Conservation (phyloP, 2,797 vertebrate genomes). For the Chloroceryle amazona region DNA sequence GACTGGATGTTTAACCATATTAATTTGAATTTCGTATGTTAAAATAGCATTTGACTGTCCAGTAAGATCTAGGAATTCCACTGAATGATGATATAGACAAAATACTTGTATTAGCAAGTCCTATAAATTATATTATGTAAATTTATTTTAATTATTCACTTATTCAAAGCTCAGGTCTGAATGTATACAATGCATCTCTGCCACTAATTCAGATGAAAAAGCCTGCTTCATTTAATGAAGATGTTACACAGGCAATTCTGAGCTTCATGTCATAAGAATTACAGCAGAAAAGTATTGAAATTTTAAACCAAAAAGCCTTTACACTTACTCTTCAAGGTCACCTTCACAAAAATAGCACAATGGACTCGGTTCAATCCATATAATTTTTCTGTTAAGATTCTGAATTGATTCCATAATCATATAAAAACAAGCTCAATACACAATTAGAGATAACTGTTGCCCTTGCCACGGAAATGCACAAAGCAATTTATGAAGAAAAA, state of each 20-base stretch:
- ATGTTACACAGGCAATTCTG: not conserved
- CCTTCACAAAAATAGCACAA: constrained; percentile 25
- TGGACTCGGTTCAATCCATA: not conserved
- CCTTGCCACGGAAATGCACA: constrained; percentile 29
- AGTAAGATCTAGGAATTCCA: not conserved
- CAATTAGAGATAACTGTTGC: constrained; percentile 49
- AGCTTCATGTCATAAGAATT: not conserved
- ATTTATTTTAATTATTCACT: not conserved
- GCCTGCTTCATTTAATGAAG: not conserved
- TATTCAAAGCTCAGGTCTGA: not conserved
- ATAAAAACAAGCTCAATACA: constrained; percentile 55
- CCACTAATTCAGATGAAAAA: not conserved
- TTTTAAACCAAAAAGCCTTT: not conserved
- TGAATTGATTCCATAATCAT: constrained; percentile 57
- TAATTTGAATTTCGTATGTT: not conserved
- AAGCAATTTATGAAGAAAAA: constrained; percentile 39
- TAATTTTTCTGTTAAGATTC: constrained; percentile 19
- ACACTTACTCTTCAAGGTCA: constrained; percentile 6
- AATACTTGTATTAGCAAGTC: not conserved
- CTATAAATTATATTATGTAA: not conserved
- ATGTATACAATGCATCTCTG: not conserved
- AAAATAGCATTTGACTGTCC: not conserved
- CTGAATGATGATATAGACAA: not conserved
- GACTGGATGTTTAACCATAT: not conserved
- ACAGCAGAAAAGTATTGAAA: not conserved